phyloP scores from a whole-genome alignment of 1,140 invertebrate genomes.

The Hypothenemus hampei region DNA sequence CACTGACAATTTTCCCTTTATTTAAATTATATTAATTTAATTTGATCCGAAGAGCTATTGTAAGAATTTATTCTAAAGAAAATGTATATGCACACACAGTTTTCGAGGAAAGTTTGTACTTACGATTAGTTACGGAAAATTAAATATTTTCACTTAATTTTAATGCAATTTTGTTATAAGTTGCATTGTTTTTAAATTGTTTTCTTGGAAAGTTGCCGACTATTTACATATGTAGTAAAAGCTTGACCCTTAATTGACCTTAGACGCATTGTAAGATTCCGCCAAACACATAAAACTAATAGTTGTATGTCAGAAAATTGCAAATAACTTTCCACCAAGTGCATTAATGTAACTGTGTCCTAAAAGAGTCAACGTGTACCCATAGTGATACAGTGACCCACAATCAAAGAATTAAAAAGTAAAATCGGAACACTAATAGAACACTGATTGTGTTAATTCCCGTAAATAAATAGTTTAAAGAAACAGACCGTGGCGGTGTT shows the following conservation, averaged over 20 bases:
- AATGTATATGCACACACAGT: no score
- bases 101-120: no score
- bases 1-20: no score
- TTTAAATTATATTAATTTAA: no score
- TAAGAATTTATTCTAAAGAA: no score
- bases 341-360: constrained; percentile 7
- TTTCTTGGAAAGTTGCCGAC: not conserved
- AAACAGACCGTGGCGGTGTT: constrained; percentile 22
- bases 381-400: constrained; percentile 24
- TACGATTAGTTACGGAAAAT: no score
- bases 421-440: constrained; percentile 16
- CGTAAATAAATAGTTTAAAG: constrained; percentile 15
- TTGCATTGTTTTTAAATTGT: not conserved
- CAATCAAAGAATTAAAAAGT: constrained; percentile 22
- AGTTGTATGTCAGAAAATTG: not conserved
- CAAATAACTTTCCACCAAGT: constrained; percentile 21
- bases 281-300: not conserved
- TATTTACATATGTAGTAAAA: constrained; percentile 19
- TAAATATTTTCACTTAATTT: no score
- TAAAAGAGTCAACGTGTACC: constrained; percentile 15
- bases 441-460: constrained; percentile 2
- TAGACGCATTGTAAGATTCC: constrained; percentile 1
- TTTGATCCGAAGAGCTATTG: no score
- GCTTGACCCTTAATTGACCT: constrained; percentile 15
- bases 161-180: not conserved